phyloP scores from a whole-genome alignment of 2,888 invertebrate species.

The Adela reaumurella region DNA sequence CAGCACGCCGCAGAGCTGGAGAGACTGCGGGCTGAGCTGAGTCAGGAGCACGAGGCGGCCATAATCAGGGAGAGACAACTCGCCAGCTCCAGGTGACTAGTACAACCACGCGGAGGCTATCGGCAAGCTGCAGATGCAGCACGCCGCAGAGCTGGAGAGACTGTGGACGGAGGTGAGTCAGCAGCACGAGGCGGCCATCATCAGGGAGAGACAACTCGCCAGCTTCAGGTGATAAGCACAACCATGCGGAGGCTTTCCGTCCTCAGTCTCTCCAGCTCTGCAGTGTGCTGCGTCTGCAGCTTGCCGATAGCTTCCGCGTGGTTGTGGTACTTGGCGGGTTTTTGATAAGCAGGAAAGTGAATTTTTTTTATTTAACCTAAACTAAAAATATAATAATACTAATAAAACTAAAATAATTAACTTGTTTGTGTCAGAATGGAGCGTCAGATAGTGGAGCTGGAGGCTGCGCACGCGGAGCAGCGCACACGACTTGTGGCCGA shows the following conservation, averaged over 20 bases:
- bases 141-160: slow-evolving; percentile 37
- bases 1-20: slow-evolving; percentile 40
- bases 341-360: no score
- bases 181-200: slow-evolving; percentile 36
- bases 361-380: no score
- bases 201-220: slow-evolving; percentile 42
- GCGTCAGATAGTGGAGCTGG: slow-evolving; percentile 42
- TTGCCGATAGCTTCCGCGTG: slow-evolving; percentile 17
- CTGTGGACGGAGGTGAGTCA: slow-evolving; percentile 55
- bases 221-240: slow-evolving; percentile 37
- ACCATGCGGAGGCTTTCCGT: slow-evolving; percentile 25
- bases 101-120: not conserved
- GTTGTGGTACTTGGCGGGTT: slow-evolving; percentile 30
- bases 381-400: no score
- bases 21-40: slow-evolving; percentile 53
- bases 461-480: slow-evolving; percentile 41
- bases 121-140: slow-evolving; percentile 37
- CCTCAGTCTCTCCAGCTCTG: slow-evolving; percentile 47
- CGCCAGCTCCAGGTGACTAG: slow-evolving; percentile 42
- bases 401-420: no score
- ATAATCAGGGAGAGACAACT: slow-evolving; percentile 41
- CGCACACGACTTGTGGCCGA: slow-evolving; percentile 56
- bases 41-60: slow-evolving; percentile 39
- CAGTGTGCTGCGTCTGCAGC: slow-evolving; percentile 36
- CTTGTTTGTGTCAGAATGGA: slow-evolving; percentile 40